Percentiles rank a stretch among this genome's conserved stretches.
Evolutionary conservation across 2,888 invertebrate species (phyloP).

Genomic region (Zelleria hepariella): DNA sequence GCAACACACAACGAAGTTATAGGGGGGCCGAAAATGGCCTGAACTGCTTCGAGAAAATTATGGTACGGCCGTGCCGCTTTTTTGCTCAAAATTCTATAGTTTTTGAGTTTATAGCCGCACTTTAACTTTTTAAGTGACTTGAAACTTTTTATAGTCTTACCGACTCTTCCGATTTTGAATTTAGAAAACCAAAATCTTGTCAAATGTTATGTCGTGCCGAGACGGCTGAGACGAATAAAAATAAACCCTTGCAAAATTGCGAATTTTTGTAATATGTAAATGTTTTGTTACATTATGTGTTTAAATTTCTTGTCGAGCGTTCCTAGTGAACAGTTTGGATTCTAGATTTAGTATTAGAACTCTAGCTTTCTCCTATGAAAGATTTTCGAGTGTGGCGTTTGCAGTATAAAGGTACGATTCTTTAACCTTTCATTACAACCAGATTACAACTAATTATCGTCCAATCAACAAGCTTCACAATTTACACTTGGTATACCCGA

Average conservation of each 20-base stretch:
- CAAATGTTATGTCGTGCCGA: not conserved
- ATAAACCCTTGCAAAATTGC: not conserved
- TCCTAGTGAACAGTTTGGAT: not conserved
- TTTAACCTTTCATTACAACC: not conserved
- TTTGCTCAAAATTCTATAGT: too few species aligned
- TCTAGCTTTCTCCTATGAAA: not conserved
- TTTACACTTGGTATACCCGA: too few species aligned
- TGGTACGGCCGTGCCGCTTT: too few species aligned
- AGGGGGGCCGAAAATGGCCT: too few species aligned
- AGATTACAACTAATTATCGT: not conserved
- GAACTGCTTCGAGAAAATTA: too few species aligned
- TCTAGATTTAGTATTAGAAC: not conserved
- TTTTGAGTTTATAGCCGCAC: too few species aligned
- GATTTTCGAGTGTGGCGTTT: not conserved
- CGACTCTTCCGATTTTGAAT: not conserved
- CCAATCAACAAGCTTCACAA: not conserved
- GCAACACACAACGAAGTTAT: too few species aligned
- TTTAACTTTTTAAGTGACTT: too few species aligned
- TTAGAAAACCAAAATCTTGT: not conserved
- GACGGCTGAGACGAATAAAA: too few species aligned
- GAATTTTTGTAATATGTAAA: not conserved
- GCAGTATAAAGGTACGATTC: not conserved
- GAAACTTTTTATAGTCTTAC: too few species aligned
- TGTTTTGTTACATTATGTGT: not conserved
- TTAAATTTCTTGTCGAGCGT: not conserved